Percentiles rank a stretch among this genome's conserved stretches.
phyloP scores from a whole-genome alignment of 1,140 invertebrate species.

The Drosophila dunni region DNA sequence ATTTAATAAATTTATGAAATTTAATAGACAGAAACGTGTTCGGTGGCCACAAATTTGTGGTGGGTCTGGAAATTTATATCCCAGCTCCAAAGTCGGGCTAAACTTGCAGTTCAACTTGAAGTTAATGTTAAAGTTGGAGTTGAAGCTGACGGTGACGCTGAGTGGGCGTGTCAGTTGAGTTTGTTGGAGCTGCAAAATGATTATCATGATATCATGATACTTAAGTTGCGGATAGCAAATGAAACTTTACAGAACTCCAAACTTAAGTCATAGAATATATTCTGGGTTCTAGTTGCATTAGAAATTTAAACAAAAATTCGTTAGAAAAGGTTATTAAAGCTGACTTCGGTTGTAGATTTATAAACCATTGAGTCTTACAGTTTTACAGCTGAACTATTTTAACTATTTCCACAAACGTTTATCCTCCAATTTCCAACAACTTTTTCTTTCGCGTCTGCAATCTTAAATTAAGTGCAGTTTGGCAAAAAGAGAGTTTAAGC shows the following conservation, averaged over 20 bases:
- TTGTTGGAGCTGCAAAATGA: slow-evolving; percentile 43
- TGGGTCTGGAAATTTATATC: slow-evolving; percentile 74
- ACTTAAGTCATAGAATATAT: neutral
- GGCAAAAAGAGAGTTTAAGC: slow-evolving; percentile 2
- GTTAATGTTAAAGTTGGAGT: neutral
- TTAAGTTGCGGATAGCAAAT: slow-evolving; percentile 21
- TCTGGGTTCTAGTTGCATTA: neutral
- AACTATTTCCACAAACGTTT: neutral
- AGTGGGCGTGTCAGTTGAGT: slow-evolving; percentile 46
- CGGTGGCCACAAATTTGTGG: slow-evolving; percentile 74
- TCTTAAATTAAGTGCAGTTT: slow-evolving; percentile 6
- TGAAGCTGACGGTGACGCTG: slow-evolving; percentile 6
- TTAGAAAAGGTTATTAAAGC: no score
- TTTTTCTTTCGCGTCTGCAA: slow-evolving; percentile 8
- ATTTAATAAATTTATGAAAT: slow-evolving; percentile 83
- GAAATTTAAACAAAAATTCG: no score
- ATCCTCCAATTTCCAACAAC: neutral
- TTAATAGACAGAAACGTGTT: slow-evolving; percentile 80
- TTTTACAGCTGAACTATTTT: no score
- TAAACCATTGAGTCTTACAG: no score
- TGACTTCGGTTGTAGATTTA: no score
- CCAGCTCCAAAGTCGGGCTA: slow-evolving; percentile 19
- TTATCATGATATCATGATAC: slow-evolving; percentile 46
- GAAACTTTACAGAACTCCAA: slow-evolving; percentile 9
- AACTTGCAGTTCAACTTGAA: neutral